Conservation (phyloP, 2,888 invertebrate genomes). For the Drosophila prostipennis region DNA sequence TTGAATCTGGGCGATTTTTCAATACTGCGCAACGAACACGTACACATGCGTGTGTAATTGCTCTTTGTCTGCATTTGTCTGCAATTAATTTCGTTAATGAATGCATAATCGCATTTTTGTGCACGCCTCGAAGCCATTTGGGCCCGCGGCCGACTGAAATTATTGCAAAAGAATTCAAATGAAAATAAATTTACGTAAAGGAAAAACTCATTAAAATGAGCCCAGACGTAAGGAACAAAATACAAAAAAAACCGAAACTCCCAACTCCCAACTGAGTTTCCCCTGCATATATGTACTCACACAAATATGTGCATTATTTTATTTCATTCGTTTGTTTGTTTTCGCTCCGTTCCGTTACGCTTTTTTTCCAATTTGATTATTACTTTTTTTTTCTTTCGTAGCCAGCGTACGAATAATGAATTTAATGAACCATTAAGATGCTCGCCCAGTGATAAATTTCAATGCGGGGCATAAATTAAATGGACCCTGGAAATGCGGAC, state of each 20-base stretch:
- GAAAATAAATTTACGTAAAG: slow-evolving; percentile 80
- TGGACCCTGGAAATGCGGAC: slow-evolving; percentile 37
- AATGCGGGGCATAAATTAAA: slow-evolving; percentile 80
- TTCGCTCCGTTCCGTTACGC: slow-evolving; percentile 9
- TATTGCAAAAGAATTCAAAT: slow-evolving; percentile 75
- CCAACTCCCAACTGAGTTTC: slow-evolving; percentile 9
- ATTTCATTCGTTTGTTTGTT: slow-evolving; percentile 61
- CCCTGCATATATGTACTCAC: slow-evolving; percentile 47
- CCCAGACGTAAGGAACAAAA: slow-evolving; percentile 58
- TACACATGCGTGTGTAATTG: slow-evolving; percentile 46
- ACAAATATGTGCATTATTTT: slow-evolving; percentile 69
- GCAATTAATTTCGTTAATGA: slow-evolving; percentile 80
- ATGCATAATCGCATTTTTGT: slow-evolving; percentile 81
- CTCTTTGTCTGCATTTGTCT: slow-evolving; percentile 67
- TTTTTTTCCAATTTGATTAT: slow-evolving; percentile 41
- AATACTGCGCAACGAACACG: slow-evolving; percentile 67
- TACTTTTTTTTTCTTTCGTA: slow-evolving; percentile 53
- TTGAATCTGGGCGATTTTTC: slow-evolving; percentile 59
- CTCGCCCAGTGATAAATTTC: slow-evolving; percentile 81
- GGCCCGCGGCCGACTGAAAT: slow-evolving; percentile 52
- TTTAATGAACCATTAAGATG: slow-evolving; percentile 84
- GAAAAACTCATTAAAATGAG: slow-evolving; percentile 78
- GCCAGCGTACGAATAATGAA: slow-evolving; percentile 78
- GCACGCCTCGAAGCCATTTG: slow-evolving; percentile 76
- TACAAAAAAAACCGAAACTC: no score